Evolutionary conservation across 92 coral and sea anemone species (phyloP).

Genomic region (Chrysogorgia sp.): DNA sequence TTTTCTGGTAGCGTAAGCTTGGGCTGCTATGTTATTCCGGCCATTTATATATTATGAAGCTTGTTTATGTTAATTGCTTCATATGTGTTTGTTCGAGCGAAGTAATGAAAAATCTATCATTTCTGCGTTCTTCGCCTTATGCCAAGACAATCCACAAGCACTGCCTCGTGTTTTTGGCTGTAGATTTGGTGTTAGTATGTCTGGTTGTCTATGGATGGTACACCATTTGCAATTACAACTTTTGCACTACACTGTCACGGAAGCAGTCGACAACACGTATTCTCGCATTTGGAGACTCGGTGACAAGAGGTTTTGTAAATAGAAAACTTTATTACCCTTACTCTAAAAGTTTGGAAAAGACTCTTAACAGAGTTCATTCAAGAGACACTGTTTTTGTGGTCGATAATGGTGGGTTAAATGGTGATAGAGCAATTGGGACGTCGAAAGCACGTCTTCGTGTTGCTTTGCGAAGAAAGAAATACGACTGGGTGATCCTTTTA

Average conservation of each 20-base stretch:
- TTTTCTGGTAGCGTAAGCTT: no score
- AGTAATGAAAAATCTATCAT: not conserved
- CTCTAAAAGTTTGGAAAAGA: slow-evolving; percentile 47
- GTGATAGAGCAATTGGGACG: slow-evolving; percentile 53
- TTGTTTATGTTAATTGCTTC: no score
- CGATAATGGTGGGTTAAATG: slow-evolving; percentile 54
- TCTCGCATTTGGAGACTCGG: slow-evolving; percentile 67
- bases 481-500: slow-evolving; percentile 78
- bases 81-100: no score
- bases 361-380: slow-evolving; percentile 34
- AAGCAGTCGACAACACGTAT: slow-evolving; percentile 11
- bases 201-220: slow-evolving; percentile 39
- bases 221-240: slow-evolving; percentile 18
- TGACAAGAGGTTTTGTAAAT: slow-evolving; percentile 51
- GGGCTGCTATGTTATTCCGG: no score
- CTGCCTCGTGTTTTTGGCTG: slow-evolving; percentile 18
- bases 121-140: slow-evolving; percentile 19
- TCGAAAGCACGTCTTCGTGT: slow-evolving; percentile 46
- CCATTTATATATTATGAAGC: no score
- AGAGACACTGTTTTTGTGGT: slow-evolving; percentile 43
- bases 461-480: slow-evolving; percentile 38
- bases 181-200: slow-evolving; percentile 12
- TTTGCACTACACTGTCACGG: slow-evolving; percentile 7
- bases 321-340: slow-evolving; percentile 50
- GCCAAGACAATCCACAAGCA: slow-evolving; percentile 12